These are phyloP conservation scores for Lota lota DNA, from an alignment of 2,113 vertebrate species.

Conservation along the genomic window DNA sequence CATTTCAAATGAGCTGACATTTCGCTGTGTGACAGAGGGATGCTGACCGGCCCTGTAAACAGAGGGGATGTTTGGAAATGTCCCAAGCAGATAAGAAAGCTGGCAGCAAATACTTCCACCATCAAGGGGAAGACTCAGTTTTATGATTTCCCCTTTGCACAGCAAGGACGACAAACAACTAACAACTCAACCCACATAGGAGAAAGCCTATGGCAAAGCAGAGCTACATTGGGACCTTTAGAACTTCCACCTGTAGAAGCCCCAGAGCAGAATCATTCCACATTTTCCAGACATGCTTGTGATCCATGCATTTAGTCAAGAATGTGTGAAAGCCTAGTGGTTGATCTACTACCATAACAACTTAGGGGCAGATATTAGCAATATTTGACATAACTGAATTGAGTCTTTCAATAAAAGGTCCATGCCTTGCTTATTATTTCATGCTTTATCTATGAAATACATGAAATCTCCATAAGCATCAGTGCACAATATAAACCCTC, in stretches of 20 bases:
- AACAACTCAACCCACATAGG: background rate
- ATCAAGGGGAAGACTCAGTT: slow-evolving; percentile 14
- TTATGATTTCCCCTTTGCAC: slow-evolving; percentile 5
- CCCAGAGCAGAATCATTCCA: background rate
- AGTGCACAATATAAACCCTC: no score
- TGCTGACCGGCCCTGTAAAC: slow-evolving; percentile 15
- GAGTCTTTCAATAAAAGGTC: no score
- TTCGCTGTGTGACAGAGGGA: slow-evolving; percentile 17
- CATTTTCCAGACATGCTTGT: background rate
- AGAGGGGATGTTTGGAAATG: slow-evolving; percentile 1
- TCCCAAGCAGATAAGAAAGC: slow-evolving; percentile 11
- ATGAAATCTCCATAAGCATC: no score
- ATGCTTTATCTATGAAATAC: no score
- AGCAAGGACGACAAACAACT: no score
- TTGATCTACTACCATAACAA: no score
- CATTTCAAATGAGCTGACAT: slow-evolving; percentile 12
- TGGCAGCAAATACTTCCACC: slow-evolving; percentile 16
- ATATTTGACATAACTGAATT: no score
- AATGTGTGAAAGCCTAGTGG: no score
- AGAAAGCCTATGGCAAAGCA: slow-evolving; percentile 8
- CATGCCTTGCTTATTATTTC: no score
- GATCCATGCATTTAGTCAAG: slow-evolving; percentile 6
- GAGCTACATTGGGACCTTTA: no score
- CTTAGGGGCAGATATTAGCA: no score
- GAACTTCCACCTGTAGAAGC: no score